Conservation (phyloP, 2,888 invertebrate genomes). For the Tetramorium bicarinatum region DNA sequence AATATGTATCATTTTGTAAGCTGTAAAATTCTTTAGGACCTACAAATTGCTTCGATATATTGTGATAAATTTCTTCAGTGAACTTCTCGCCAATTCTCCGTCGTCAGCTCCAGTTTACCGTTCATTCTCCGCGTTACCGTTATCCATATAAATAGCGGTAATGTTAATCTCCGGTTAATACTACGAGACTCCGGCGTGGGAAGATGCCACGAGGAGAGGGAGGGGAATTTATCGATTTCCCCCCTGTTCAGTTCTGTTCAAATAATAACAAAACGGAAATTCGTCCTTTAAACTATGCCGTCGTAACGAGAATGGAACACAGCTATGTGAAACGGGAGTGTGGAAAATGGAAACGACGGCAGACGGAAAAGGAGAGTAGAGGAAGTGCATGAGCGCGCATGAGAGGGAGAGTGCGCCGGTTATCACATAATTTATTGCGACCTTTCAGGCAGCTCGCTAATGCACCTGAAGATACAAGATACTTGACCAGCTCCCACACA, state of each 20-base stretch:
- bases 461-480: conserved; percentile 43
- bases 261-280: conserved; percentile 54
- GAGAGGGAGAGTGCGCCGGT: conserved; percentile 31
- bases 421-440: conserved; percentile 66
- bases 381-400: not conserved
- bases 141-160: conserved; percentile 50
- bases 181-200: conserved; percentile 30
- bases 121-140: conserved; percentile 31
- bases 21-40: not conserved
- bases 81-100: conserved; percentile 7
- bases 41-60: conserved; percentile 8
- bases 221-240: conserved; percentile 41
- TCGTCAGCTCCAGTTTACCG: conserved; percentile 28
- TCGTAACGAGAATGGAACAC: conserved; percentile 24
- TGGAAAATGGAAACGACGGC: conserved; percentile 18
- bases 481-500: conserved; percentile 19
- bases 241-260: conserved; percentile 23
- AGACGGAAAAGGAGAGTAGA: not conserved
- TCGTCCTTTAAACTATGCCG: conserved; percentile 40
- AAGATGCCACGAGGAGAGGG: conserved; percentile 25
- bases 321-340: conserved; percentile 8
- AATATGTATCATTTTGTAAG: not conserved
- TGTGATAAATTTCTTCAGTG: not conserved
- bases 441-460: conserved; percentile 64
- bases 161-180: conserved; percentile 54